Percentiles rank a stretch among this genome's conserved stretches.
Conservation (phyloP, 2,113 vertebrate species). For the Shinisaurus crocodilurus region DNA sequence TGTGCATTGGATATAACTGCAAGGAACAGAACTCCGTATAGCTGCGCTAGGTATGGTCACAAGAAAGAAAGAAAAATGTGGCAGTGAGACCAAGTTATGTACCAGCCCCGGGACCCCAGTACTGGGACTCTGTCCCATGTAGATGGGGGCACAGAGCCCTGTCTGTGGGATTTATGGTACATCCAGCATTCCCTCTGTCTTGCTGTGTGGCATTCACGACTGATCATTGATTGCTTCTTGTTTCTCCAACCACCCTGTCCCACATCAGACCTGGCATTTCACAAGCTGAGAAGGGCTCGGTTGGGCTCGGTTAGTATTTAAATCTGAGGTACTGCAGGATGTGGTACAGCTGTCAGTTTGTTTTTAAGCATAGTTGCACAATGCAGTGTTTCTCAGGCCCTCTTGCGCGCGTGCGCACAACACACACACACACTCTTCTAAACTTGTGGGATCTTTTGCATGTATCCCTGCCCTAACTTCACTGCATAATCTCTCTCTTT, state of each 20-base stretch:
- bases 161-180: neutral
- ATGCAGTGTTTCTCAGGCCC: neutral
- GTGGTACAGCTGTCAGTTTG: neutral
- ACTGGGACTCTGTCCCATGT: no score
- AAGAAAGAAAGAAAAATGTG: neutral
- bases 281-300: neutral
- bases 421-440: neutral
- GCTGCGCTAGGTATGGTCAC: neutral
- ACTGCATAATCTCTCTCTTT: neutral
- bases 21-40: neutral
- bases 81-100: no score
- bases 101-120: neutral
- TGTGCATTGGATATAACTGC: neutral
- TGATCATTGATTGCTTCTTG: fast-evolving
- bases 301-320: fast-evolving
- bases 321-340: neutral
- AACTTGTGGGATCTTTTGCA: neutral
- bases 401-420: no score
- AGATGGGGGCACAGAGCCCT: fast-evolving
- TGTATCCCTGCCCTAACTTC: neutral
- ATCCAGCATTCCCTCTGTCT: no score
- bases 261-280: neutral
- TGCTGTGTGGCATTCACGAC: neutral
- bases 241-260: fast-evolving
- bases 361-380: neutral